A percentile compares a stretch with the other conserved stretches of the same genome.
Conservation (phyloP, 2,113 vertebrate species). For the Anser cygnoides region DNA sequence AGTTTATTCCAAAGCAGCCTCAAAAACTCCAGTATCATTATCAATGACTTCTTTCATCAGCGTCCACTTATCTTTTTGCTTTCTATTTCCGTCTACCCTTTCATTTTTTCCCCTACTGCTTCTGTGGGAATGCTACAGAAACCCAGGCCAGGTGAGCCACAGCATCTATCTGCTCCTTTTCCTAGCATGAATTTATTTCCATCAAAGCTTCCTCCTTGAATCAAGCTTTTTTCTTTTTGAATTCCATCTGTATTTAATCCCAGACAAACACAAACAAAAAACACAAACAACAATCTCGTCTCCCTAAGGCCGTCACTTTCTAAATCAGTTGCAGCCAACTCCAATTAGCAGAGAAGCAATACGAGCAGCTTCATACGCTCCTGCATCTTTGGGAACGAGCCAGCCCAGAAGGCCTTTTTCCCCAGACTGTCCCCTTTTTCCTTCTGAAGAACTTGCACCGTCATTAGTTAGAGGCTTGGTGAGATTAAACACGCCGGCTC, state of each 20-base stretch:
- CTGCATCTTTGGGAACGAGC: neutral
- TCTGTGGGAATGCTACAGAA: neutral
- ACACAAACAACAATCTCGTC: constrained; percentile 47
- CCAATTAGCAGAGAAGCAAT: constrained; percentile 60
- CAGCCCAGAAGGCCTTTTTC: constrained; percentile 53
- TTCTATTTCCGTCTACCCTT: constrained; percentile 28
- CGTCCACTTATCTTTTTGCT: constrained; percentile 18
- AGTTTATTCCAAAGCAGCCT: constrained; percentile 29
- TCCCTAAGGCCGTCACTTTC: constrained; percentile 55
- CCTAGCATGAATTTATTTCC: neutral
- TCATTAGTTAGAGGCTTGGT: neutral
- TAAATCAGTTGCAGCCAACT: constrained; percentile 59
- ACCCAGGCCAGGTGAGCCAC: neutral
- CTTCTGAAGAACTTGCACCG: neutral
- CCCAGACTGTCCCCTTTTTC: constrained; percentile 17
- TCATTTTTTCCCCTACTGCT: neutral
- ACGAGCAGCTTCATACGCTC: neutral
- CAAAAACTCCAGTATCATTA: constrained; percentile 32
- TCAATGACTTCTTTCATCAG: constrained; percentile 34
- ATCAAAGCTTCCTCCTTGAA: constrained; percentile 17
- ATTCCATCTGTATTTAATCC: constrained; percentile 70
- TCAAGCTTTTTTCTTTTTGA: neutral
- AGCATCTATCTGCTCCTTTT: neutral
- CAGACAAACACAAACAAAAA: constrained; percentile 46
- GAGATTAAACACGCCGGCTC: neutral